Conservation (phyloP, 2,888 invertebrate species). For the Euplagia quadripunctaria region DNA sequence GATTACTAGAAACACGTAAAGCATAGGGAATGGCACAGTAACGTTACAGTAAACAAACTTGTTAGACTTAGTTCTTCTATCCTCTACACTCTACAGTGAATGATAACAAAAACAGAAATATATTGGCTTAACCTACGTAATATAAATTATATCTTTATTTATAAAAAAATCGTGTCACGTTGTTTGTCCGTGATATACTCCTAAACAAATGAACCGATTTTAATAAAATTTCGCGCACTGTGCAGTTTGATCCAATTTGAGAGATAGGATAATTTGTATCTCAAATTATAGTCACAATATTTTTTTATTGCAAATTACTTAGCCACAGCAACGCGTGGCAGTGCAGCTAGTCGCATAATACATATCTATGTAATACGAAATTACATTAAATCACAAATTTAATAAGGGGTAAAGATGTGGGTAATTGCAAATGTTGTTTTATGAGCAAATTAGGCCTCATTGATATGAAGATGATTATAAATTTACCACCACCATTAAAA, state of each 20-base stretch:
- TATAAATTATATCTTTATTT: not conserved
- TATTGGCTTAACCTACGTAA: slow-evolving; percentile 29
- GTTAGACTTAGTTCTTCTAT: slow-evolving; percentile 26
- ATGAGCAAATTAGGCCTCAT: slow-evolving; percentile 66
- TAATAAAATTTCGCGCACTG: no score
- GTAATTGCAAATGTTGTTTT: slow-evolving; percentile 54
- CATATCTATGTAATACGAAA: slow-evolving; percentile 24
- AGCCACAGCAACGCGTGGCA: no score
- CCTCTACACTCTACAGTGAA: slow-evolving; percentile 13
- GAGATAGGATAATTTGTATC: no score
- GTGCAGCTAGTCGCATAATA: no score
- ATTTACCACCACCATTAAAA: slow-evolving; percentile 31
- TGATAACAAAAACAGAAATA: slow-evolving; percentile 42
- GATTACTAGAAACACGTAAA: slow-evolving; percentile 40
- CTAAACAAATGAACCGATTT: no score
- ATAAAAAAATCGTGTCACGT: no score
- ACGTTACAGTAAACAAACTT: slow-evolving; percentile 36
- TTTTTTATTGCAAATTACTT: no score
- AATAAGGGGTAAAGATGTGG: slow-evolving; percentile 33
- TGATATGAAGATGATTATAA: slow-evolving; percentile 58
- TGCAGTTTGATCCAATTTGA: no score
- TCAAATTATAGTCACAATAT: no score
- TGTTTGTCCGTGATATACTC: no score
- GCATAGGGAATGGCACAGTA: slow-evolving; percentile 53
- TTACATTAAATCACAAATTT: slow-evolving; percentile 30